A percentile compares a stretch with the other conserved stretches of the same genome.
Conservation (phyloP, 2,888 invertebrate species). For the Auanema freiburgensis region DNA sequence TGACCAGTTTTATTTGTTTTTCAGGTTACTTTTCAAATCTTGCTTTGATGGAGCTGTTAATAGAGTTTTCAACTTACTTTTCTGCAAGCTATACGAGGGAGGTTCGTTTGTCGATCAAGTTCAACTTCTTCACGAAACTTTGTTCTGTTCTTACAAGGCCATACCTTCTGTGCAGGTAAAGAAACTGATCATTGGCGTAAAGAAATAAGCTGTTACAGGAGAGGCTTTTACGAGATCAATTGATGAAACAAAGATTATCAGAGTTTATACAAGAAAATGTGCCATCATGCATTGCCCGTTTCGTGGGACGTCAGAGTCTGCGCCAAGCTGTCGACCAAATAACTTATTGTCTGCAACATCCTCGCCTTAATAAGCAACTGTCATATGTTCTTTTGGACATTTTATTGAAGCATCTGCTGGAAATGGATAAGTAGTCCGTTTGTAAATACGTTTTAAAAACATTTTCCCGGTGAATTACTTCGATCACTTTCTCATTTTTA, state of each 20-base stretch:
- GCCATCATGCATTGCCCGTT: constrained; percentile 22
- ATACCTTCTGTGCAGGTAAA: constrained; percentile 41
- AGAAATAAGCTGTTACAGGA: constrained; percentile 28
- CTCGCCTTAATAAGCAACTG: constrained; percentile 73
- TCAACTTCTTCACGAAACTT: constrained; percentile 36
- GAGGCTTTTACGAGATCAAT: constrained; percentile 49
- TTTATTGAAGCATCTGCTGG: constrained; percentile 23
- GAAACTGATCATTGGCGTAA: too few relatives aligned
- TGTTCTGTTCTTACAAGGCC: constrained; percentile 40
- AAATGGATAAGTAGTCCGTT: not conserved
- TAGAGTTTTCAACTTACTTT: constrained; percentile 2
- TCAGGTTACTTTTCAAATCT: constrained; percentile 10
- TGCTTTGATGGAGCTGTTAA: constrained; percentile 17
- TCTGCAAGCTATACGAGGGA: constrained; percentile 14
- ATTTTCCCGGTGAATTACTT: too few relatives aligned
- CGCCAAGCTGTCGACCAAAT: constrained; percentile 26
- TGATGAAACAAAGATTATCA: constrained; percentile 48
- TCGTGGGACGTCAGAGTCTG: constrained; percentile 30
- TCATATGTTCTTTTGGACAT: constrained; percentile 78
- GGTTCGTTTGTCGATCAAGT: constrained; percentile 29
- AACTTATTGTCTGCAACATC: constrained; percentile 68
- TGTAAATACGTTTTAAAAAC: too few relatives aligned
- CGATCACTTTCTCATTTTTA: too few relatives aligned
- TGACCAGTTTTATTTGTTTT: not conserved
- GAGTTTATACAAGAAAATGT: constrained; percentile 39